Conservation (phyloP, 2,113 vertebrate species). For the Perognathus longimembris region DNA sequence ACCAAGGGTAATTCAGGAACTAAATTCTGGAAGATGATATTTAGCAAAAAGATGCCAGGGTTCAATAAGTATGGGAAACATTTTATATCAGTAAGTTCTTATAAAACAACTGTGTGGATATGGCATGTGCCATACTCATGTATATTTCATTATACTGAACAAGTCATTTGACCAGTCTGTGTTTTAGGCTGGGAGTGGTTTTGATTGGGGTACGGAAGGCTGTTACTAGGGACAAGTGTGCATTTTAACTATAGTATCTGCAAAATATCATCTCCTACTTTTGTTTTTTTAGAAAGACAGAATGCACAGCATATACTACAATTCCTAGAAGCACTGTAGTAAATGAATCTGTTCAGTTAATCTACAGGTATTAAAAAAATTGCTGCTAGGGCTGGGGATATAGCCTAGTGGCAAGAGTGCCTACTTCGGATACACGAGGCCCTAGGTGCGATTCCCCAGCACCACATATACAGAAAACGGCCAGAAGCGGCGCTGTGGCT, state of each 20-base stretch:
- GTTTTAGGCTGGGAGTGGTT: not conserved
- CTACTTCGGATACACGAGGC: no score
- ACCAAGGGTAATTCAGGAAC: constrained; percentile 22
- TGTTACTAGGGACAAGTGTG: not conserved
- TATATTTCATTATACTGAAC: not conserved
- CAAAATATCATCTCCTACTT: not conserved
- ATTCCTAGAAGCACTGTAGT: not conserved
- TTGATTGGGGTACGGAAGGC: not conserved
- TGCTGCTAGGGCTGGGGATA: no score
- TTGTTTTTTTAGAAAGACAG: not conserved
- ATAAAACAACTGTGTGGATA: not conserved
- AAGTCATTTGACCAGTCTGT: not conserved
- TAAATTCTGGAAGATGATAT: not conserved
- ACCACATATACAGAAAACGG: no score
- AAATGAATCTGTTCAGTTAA: constrained; percentile 35
- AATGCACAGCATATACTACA: not conserved
- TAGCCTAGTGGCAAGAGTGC: no score
- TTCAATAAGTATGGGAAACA: constrained; percentile 2
- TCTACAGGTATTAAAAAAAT: not conserved
- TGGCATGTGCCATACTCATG: not conserved
- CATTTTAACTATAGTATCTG: not conserved
- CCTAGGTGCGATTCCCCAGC: no score
- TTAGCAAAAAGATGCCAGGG: not conserved
- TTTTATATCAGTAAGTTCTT: not conserved
- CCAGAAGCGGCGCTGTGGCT: no score